Base-by-base conservation (phyloP, 2,888 invertebrate species). In the Andrena flavipes region DNA sequence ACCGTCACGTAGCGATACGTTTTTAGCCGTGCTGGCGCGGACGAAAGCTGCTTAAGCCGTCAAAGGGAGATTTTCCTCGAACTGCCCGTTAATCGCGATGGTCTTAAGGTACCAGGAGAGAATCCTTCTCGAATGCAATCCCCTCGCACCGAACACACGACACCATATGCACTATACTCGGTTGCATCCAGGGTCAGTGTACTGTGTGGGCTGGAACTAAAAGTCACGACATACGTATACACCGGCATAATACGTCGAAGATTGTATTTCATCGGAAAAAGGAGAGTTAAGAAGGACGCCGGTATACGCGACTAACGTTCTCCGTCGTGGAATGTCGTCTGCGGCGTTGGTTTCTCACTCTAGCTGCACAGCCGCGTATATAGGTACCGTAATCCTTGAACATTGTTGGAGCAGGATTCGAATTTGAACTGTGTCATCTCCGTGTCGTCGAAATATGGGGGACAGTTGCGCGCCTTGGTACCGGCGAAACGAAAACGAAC, bases 101-200 rank as follows among this genome's bases (percentile, higher is more conserved):
- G 77, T 82, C 87, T 80, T 67, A 69, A 69, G 78, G 80, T 65
- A 76, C 76, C 59, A 16, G n/a, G 75, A 80, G 75, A 69, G 82
- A 67, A 60, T 65, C 67, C 74, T 49, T 60, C 68, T 79, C 65
- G 65, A 80, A 69, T 60, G 87, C 85, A 78, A 87, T 87, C 73
- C 64, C 72, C 62, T 35, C 51, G 75, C 72, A 76, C 78, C 72
- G 78, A 87, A 75, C 80, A 87, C 75, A 75, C 78, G 74, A 78
- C 72, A 69, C 84, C 76, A 75, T 87, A 49, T 82, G 79, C 84
- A 75, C 80, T 87, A 59, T 88, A 76, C 84, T 86, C 82, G 86
- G 84, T 85, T 86, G 84, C 87, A 87, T 89, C 88, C 85, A 83
- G 88, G 90, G 90, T 90, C 90, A 89, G 84, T 90, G 90, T 85